Base-by-base conservation (phyloP, 2,113 vertebrate genomes). In the Otus sunia region DNA sequence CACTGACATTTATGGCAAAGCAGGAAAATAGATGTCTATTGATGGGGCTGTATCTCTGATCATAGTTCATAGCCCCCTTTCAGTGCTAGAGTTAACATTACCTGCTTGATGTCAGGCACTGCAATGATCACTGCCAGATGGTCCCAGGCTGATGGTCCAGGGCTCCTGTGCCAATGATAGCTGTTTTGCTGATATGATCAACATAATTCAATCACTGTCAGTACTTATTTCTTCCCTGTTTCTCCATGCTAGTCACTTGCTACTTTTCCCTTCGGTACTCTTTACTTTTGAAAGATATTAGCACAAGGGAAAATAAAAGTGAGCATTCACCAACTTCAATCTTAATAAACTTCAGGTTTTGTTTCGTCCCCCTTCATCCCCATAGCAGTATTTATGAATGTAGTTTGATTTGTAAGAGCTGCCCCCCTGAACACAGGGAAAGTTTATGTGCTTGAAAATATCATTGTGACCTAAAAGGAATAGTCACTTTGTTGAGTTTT, bases 21-120 rank as follows among this genome's bases (percentile, higher is more conserved):
- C 97, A 98, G 94, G 93, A 97, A 98, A 98, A 98, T 98, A 97
- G 98, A 98, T 98, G 98, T 99, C 98, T 98, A 97, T 98, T 98
- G 98, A 98, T 97, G 98, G 97, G 97, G 96, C 97, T 96, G 95
- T 98, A 98, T 98, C 98, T 97, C 98, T 98, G 98, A 98, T 98
- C 96, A 80, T 97, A 98, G 98, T 98, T 98, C 98, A 98, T 95
- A 97, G 97, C 95, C 97, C 92, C 95, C 94, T 98, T 98, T 98
- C 98, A 97, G 98, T 94, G 96, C 94, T 63, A 92, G 97, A 98
- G 98, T 98, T 98, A 98, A 98, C 98, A 94, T 98, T 94, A 94
- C 94, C 95, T 95, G 97, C 97, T 97, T 97, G 97, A 96, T 98
- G 98, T 98, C 98, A 98, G 98, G 96, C 94, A 63, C 95, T 79